Conservation (phyloP, 2,888 invertebrate genomes). For the Pristionchus mayeri region DNA sequence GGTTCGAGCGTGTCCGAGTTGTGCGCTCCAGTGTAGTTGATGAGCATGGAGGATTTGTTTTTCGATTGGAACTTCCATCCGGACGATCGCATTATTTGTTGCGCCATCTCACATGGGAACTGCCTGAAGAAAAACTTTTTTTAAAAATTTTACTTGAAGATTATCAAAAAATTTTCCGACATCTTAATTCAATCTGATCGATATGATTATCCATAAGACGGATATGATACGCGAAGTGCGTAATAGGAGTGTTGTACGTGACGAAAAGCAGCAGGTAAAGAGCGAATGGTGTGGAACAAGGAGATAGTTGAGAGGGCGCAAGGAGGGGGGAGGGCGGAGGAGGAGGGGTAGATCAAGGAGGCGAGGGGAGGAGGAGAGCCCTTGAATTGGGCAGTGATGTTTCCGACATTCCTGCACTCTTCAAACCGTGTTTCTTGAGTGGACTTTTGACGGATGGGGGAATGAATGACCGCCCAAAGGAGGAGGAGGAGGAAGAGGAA, state of each 20-base stretch:
- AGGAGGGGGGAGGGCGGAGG: neutral
- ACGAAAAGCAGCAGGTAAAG: constrained; percentile 41
- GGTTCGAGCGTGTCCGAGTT: constrained; percentile 40
- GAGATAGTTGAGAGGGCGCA: constrained; percentile 3
- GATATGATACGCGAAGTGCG: neutral
- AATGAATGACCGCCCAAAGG: constrained; percentile 38
- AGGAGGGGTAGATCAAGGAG: constrained; percentile 24
- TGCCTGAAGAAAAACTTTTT: neutral
- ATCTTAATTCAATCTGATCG: neutral
- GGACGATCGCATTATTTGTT: constrained; percentile 38
- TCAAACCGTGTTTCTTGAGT: constrained; percentile 51
- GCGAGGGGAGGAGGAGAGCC: constrained; percentile 23
- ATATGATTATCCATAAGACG: neutral
- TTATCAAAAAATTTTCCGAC: no score
- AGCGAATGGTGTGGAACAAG: constrained; percentile 42
- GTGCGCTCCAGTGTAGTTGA: constrained; percentile 41
- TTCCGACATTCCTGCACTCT: constrained; percentile 49
- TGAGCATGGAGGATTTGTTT: constrained; percentile 43
- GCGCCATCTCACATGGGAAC: constrained; percentile 33
- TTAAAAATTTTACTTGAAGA: no score
- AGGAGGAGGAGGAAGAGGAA: neutral
- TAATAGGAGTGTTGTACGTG: constrained; percentile 11
- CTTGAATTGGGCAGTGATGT: constrained; percentile 49
- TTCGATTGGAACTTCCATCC: constrained; percentile 49
- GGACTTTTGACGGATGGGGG: constrained; percentile 44